Conservation (phyloP, 1,140 invertebrate genomes). For the Drosophila sp. region DNA sequence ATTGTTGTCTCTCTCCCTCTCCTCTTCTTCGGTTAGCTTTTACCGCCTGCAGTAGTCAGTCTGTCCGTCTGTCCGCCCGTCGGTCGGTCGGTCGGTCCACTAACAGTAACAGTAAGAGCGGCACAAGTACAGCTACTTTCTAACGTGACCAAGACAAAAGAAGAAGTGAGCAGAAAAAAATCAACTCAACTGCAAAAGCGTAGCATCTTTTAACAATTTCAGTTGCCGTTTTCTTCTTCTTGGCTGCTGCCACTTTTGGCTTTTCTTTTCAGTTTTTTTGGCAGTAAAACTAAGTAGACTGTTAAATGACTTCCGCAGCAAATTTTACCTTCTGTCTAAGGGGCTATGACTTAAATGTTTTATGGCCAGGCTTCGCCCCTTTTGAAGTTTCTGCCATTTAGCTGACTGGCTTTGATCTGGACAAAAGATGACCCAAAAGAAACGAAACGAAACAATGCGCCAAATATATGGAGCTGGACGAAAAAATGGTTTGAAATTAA, state of each 20-base stretch:
- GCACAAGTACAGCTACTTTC: slow-evolving; percentile 73
- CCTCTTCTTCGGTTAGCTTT: slow-evolving; percentile 57
- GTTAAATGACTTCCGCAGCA: slow-evolving; percentile 75
- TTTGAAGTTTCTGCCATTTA: slow-evolving; percentile 18
- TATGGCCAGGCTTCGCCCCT: slow-evolving; percentile 20
- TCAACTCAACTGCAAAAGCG: slow-evolving; percentile 26
- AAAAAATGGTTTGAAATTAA: background rate
- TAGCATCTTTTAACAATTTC: slow-evolving; percentile 53
- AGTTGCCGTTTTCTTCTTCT: slow-evolving; percentile 47
- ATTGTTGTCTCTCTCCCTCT: slow-evolving; percentile 18
- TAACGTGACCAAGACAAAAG: slow-evolving; percentile 65
- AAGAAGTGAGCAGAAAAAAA: slow-evolving; percentile 14
- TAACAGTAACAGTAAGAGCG: slow-evolving; percentile 46
- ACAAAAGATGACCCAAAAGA: slow-evolving; percentile 28
- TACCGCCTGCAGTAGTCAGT: slow-evolving; percentile 51
- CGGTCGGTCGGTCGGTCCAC: too few relatives aligned
- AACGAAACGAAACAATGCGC: slow-evolving; percentile 18
- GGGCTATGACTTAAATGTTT: slow-evolving; percentile 42
- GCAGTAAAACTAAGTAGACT: slow-evolving; percentile 64
- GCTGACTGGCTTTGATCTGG: slow-evolving; percentile 40
- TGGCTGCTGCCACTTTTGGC: slow-evolving; percentile 19
- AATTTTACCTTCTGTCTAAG: slow-evolving; percentile 42
- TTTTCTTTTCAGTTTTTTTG: slow-evolving; percentile 35
- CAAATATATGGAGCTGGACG: background rate
- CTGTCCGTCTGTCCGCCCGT: too few relatives aligned